These are phyloP conservation scores for Epizoanthus scotinus DNA, from an alignment of 92 coral and sea anemone genomes.

Conservation along the genomic window DNA sequence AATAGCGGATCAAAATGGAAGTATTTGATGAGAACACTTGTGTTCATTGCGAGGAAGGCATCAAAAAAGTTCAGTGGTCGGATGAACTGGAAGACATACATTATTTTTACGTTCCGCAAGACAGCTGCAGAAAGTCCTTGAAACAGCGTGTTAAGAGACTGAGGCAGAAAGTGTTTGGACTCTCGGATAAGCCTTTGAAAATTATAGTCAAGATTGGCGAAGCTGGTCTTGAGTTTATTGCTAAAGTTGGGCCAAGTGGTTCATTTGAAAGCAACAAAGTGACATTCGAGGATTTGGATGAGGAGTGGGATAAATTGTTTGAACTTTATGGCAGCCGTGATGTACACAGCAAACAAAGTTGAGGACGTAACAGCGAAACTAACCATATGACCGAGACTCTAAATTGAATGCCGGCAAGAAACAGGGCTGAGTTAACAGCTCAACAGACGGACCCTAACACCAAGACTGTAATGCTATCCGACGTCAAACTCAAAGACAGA, in stretches of 20 bases:
- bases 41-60: constrained; percentile 1
- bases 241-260: constrained; percentile 80
- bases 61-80: constrained; percentile 84
- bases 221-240: constrained; percentile 81
- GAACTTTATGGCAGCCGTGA: constrained; percentile 46
- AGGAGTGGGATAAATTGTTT: constrained; percentile 84
- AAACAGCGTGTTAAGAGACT: constrained; percentile 69
- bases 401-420: not conserved
- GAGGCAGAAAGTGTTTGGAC: constrained; percentile 76
- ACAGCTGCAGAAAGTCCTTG: constrained; percentile 61
- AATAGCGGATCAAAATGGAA: constrained; percentile 2
- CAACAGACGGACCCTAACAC: too few relatives aligned
- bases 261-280: constrained; percentile 80
- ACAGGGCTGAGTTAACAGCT: too few relatives aligned
- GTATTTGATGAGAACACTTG: constrained; percentile 21
- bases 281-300: constrained; percentile 74
- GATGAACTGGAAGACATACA: constrained; percentile 78
- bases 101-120: constrained; percentile 72
- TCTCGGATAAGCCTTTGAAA: constrained; percentile 81
- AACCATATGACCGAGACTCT: not conserved
- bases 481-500: too few relatives aligned
- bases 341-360: not conserved
- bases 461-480: too few relatives aligned
- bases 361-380: not conserved
- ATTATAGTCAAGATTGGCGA: constrained; percentile 85